These are phyloP conservation scores for Xenopus laevis DNA, from an alignment of 2,113 vertebrate genomes.

Conservation along the genomic window DNA sequence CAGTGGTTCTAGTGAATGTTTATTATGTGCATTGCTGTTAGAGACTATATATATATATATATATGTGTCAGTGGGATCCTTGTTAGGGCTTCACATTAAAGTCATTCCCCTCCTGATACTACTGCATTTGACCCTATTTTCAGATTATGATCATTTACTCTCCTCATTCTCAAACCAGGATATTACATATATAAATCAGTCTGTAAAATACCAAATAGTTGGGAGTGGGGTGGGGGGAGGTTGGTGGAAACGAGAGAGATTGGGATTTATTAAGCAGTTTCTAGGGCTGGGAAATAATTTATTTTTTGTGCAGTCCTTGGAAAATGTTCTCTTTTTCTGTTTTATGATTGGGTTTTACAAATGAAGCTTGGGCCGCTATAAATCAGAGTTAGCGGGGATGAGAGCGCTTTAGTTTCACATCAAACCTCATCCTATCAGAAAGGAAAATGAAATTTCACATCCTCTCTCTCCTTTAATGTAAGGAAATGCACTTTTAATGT, in stretches of 20 bases:
- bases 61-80: too few species aligned
- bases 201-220: conserved; percentile 71
- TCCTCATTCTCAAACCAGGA: conserved; percentile 65
- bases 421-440: conserved; percentile 24
- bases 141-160: conserved; percentile 72
- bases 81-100: not conserved
- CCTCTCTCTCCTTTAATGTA: conserved; percentile 22
- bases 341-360: conserved; percentile 57
- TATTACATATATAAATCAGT: conserved; percentile 76
- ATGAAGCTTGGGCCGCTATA: conserved; percentile 51
- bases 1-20: too few species aligned
- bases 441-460: conserved; percentile 32
- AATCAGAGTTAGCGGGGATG: conserved; percentile 58
- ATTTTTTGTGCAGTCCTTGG: conserved; percentile 67
- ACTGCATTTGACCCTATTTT: conserved; percentile 70
- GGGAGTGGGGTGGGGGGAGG: conserved; percentile 47
- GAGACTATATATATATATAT: too few species aligned
- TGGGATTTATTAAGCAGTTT: conserved; percentile 70
- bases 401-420: conserved; percentile 45
- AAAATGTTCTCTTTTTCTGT: conserved; percentile 58
- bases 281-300: conserved; percentile 66
- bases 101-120: conserved; percentile 25
- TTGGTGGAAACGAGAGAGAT: conserved; percentile 36
- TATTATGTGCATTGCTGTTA: too few species aligned
- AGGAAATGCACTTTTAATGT: conserved; percentile 25